Evolutionary conservation across 2,888 invertebrate genomes (phyloP).

Genomic region (Spodoptera exigua): DNA sequence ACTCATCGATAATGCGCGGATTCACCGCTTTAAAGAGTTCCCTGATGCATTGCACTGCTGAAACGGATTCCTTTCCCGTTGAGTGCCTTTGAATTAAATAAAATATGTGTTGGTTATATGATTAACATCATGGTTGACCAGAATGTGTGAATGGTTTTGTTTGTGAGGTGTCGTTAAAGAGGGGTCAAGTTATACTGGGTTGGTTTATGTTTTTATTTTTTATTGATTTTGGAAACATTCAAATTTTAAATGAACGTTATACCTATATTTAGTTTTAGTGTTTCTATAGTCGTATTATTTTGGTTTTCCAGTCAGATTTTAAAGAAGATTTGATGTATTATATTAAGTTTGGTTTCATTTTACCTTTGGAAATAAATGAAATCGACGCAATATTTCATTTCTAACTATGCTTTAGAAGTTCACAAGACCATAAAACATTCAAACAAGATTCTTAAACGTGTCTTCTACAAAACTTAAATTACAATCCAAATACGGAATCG

Average conservation of each 20-base stretch:
- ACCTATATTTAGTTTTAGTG: too few species aligned
- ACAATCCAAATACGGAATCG: conserved; percentile 69
- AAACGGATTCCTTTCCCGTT: conserved; percentile 49
- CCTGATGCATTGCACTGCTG: conserved; percentile 59
- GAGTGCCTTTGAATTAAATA: conserved; percentile 50
- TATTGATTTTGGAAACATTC: too few species aligned
- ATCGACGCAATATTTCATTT: too few species aligned
- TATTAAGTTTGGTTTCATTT: too few species aligned
- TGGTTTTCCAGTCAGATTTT: too few species aligned
- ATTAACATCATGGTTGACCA: conserved; percentile 26
- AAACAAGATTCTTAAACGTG: conserved; percentile 23
- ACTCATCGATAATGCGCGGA: conserved; percentile 60
- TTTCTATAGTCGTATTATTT: too few species aligned
- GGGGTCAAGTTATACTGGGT: too few species aligned
- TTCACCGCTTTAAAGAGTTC: conserved; percentile 59
- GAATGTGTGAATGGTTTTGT: not conserved
- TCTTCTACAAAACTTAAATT: conserved; percentile 64
- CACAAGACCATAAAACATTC: conserved; percentile 20
- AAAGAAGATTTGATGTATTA: too few species aligned
- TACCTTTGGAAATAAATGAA: too few species aligned
- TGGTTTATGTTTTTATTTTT: too few species aligned
- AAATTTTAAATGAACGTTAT: too few species aligned
- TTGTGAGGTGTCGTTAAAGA: not conserved
- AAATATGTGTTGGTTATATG: conserved; percentile 43
- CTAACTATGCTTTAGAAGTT: not conserved